A percentile compares a stretch with the other conserved stretches of the same genome.
phyloP scores from a whole-genome alignment of 1,140 invertebrate genomes.

The Rhyacophila brunnea region DNA sequence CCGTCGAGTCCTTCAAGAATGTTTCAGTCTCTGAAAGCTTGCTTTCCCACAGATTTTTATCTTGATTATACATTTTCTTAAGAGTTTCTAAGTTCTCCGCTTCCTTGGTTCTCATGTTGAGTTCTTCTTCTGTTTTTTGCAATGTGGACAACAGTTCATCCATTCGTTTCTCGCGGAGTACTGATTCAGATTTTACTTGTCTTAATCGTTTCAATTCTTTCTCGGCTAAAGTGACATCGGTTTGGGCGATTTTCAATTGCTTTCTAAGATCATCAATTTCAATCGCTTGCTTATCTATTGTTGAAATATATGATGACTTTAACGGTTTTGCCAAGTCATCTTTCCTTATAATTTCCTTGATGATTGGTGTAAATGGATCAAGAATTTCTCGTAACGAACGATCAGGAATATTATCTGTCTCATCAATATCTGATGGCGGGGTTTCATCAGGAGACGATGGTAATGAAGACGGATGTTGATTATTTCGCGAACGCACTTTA shows the following conservation, averaged over 20 bases:
- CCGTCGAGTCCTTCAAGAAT: constrained; percentile 61
- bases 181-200: constrained; percentile 63
- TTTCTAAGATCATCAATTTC: constrained; percentile 67
- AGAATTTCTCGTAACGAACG: constrained; percentile 38
- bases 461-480: constrained; percentile 57
- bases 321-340: constrained; percentile 50
- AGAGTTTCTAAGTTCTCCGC: constrained; percentile 63
- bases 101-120: constrained; percentile 67
- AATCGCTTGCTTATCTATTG: constrained; percentile 64
- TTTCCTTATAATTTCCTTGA: constrained; percentile 47
- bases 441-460: constrained; percentile 54
- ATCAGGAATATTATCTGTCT: constrained; percentile 52
- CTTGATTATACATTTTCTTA: constrained; percentile 60
- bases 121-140: constrained; percentile 70
- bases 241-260: constrained; percentile 48
- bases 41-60: constrained; percentile 65
- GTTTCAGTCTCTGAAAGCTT: constrained; percentile 62
- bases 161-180: constrained; percentile 68
- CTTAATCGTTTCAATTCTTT: constrained; percentile 69
- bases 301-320: constrained; percentile 54
- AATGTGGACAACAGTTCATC: constrained; percentile 66
- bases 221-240: constrained; percentile 54
- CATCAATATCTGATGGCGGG: constrained; percentile 46
- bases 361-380: constrained; percentile 28
- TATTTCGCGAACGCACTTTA: constrained; percentile 62